Base-by-base conservation (phyloP, 2,888 invertebrate species). In the Dryobotodes eremita region DNA sequence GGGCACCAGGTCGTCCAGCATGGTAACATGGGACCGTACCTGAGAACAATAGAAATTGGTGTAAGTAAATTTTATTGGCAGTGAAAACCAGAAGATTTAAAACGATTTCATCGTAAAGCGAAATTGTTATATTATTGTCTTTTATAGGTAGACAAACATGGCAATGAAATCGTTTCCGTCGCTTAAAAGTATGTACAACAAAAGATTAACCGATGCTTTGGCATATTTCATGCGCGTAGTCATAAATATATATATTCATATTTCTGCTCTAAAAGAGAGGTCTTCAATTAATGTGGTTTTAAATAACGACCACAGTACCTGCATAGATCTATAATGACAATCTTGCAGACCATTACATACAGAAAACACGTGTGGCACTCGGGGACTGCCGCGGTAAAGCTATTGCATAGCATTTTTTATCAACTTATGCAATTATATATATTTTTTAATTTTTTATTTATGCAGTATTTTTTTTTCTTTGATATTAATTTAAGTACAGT, bases 1-100 rank as follows among this genome's bases (percentile, higher is more conserved):
- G 36, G 96, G 93, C 79, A 88, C 87, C 75, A 92, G 90, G 66
- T 94, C 95, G 92, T 93, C 94, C 90, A 95, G 88, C 96, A 96
- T 96, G 86, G 89, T 96, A 85, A 85, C 92, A 93, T 93, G 79
- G 80, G 87, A 6, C 61, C 17, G 65, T 36, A 77, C 77, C 84
- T 86, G 84, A n/a, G 68, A n/a, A 71, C 73, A 84, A 64, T 6
- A 48, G 31, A 74, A 31, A 69, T 1, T 3, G 7, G 46, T 36
- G 1, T 68, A 0, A 55, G 23, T 50, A 64, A 11, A 31, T 62
- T 42, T 20, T n/a, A n/a, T 3, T 36, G 11, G 6, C 10, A 17
- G 46, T 23, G 0, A 20, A 71, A 26, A 23, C 5, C 10, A 72
- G 46, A 26, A 3, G 1, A 36, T 15, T 64, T 64, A 13, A 15